Evolutionary conservation across 2,113 vertebrate species (phyloP), one percentile per base, ranked within the genome.

Genomic region (Prunella himalayana): DNA sequence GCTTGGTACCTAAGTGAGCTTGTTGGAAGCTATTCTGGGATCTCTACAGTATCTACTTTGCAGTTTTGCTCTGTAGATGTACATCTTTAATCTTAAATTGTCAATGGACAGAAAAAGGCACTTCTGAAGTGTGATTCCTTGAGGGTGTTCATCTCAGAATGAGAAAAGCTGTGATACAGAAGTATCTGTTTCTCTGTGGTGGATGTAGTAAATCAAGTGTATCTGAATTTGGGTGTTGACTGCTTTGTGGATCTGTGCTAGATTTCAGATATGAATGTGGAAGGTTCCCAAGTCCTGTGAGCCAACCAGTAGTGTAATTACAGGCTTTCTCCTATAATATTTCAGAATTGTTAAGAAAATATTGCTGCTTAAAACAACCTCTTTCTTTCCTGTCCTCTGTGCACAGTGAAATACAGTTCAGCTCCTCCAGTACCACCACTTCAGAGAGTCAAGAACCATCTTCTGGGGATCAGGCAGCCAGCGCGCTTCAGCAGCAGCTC

Each of bases 401-500:
- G 49, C 78, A 37, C 96, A 99, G 99, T 92, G 99, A 99, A 95
- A 95, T 98, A 39, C 98, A 98, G 68, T 98, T 98, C 75, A 99
- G 99, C 27, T 99, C 99, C 28, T 99, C 99, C 41, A 99, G 99
- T 91, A 99, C 98, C 5, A 97, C 96, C 17, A 97, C 98, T 71
- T 98, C 98, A 14, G 99, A 99, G 96, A 98, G 99, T 88, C 99
- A 99, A 79, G 99, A 99, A 2, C 98, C 97, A 0, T 97, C 98
- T 78, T 99, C 94, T 0, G 98, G 98, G 11, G 98, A 98, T 71
- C 98, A 97, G 25, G 98, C 96, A 7, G 98, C 73, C 86, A 99
- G 97, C 21, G 99, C 97, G 9, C 98, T 99, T 61, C 99, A 99
- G 85, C 98, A 99, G 22, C 99, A 99, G 93, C 98, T 99, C 79